Evolutionary conservation across 2,797 vertebrate species (phyloP).

Genomic region (Halcyon badia): DNA sequence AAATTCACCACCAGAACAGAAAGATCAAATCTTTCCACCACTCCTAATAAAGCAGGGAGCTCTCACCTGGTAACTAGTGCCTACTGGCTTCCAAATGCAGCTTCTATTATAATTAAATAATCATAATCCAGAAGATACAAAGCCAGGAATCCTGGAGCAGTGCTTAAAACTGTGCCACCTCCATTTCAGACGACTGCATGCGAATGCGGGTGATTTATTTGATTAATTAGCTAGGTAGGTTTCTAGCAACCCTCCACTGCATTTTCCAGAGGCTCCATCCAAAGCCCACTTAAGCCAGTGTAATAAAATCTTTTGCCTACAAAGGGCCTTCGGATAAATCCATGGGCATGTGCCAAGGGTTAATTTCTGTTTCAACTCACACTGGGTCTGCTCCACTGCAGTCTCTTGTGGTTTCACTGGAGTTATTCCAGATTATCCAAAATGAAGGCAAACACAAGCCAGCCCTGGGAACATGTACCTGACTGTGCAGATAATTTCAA

Average conservation of each 20-base stretch:
- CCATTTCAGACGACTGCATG: neutral
- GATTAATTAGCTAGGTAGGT: conserved; percentile 54
- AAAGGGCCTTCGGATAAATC: conserved; percentile 42
- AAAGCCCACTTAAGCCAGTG: conserved; percentile 47
- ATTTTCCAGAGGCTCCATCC: conserved; percentile 28
- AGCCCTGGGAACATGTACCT: fast-evolving
- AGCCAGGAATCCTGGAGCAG: conserved; percentile 14
- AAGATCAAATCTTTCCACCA: neutral
- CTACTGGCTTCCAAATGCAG: conserved; percentile 2
- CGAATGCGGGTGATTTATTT: neutral
- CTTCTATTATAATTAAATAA: conserved; percentile 54
- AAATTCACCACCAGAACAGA: conserved; percentile 16
- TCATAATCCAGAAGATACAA: neutral
- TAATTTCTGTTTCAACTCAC: conserved; percentile 21
- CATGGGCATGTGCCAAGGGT: conserved; percentile 27
- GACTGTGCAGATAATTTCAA: neutral
- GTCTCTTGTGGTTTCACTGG: neutral
- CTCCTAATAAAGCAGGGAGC: conserved; percentile 13
- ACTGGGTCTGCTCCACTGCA: neutral
- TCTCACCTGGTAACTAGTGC: conserved; percentile 34
- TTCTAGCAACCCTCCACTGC: neutral
- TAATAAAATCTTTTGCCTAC: conserved; percentile 49
- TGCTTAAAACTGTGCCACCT: neutral
- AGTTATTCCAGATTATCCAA: conserved; percentile 28
- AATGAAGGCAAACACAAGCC: neutral